Percentiles rank a stretch among this genome's conserved stretches.
phyloP scores from a whole-genome alignment of 2,888 invertebrate species.

The Aspidiotus destructor region DNA sequence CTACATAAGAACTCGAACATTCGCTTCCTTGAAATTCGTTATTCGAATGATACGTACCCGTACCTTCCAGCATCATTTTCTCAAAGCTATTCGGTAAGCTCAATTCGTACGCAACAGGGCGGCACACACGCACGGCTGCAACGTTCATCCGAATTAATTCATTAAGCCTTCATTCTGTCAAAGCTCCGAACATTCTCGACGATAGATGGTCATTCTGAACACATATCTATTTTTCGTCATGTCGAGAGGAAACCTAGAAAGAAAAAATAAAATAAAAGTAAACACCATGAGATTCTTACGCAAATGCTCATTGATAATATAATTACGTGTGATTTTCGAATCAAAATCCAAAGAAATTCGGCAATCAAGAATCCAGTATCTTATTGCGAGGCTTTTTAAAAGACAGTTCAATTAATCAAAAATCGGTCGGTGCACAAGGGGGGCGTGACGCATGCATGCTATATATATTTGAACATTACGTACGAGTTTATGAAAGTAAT shows the following conservation, averaged over 20 bases:
- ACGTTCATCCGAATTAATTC: constrained; percentile 29
- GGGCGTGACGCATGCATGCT: constrained; percentile 23
- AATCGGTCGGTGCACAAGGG: constrained; percentile 13
- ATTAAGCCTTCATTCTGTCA: constrained; percentile 22
- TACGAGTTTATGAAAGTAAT: constrained; percentile 9
- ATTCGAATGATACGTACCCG: too few relatives aligned
- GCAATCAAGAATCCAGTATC: constrained; percentile 12
- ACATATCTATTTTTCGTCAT: neutral
- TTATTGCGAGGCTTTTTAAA: constrained; percentile 9
- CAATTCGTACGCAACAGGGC: too few relatives aligned
- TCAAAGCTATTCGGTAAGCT: too few relatives aligned
- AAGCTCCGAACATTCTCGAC: constrained; percentile 1
- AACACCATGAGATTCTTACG: neutral
- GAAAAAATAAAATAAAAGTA: neutral
- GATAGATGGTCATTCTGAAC: neutral
- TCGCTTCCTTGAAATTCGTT: too few relatives aligned
- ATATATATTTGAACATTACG: too few relatives aligned
- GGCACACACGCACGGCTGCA: neutral
- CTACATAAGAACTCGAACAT: too few relatives aligned
- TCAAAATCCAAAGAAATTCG: constrained; percentile 3
- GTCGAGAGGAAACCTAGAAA: neutral
- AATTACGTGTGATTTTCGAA: neutral
- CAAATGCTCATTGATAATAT: constrained; percentile 13
- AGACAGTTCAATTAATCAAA: constrained; percentile 32
- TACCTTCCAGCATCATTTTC: too few relatives aligned